A percentile compares a stretch with the other conserved stretches of the same genome.
These are phyloP conservation scores for Rhamnusium bicolor DNA, from an alignment of 2,888 invertebrate genomes.

Conservation along the genomic window DNA sequence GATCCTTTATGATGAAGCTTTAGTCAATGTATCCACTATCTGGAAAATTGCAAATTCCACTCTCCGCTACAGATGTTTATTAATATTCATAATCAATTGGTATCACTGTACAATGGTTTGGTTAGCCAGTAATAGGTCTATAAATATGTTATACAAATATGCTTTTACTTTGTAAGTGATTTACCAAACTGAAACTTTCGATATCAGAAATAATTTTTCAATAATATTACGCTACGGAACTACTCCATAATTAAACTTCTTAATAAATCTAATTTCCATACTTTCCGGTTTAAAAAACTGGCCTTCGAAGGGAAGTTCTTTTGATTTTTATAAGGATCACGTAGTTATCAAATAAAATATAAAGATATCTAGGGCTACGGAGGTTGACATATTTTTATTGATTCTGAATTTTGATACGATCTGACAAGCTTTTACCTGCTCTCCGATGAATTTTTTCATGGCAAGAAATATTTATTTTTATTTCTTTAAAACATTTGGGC, in stretches of 20 bases:
- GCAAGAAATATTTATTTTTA: conserved; percentile 4
- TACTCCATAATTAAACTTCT: background rate
- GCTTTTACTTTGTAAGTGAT: background rate
- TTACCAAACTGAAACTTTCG: background rate
- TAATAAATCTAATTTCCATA: background rate
- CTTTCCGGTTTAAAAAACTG: background rate
- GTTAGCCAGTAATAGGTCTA: no score
- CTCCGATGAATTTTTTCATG: conserved; percentile 23
- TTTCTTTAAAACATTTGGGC: background rate
- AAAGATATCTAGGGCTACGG: background rate
- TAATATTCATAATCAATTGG: conserved; percentile 16
- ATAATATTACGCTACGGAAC: background rate
- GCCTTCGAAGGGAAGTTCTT: background rate
- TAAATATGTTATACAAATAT: no score
- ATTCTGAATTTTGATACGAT: conserved; percentile 21
- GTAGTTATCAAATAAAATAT: conserved; percentile 1
- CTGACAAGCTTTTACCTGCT: conserved; percentile 9
- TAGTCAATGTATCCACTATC: conserved; percentile 8
- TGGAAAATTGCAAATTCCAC: conserved; percentile 16
- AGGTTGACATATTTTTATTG: conserved; percentile 15
- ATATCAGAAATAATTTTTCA: background rate
- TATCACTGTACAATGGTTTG: background rate
- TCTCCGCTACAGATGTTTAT: conserved; percentile 14
- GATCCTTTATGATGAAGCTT: conserved; percentile 14
- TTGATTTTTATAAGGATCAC: background rate